A percentile compares a stretch with the other conserved stretches of the same genome.
Evolutionary conservation across 2,888 invertebrate species (phyloP).

Genomic region (Euzophera pinguis): DNA sequence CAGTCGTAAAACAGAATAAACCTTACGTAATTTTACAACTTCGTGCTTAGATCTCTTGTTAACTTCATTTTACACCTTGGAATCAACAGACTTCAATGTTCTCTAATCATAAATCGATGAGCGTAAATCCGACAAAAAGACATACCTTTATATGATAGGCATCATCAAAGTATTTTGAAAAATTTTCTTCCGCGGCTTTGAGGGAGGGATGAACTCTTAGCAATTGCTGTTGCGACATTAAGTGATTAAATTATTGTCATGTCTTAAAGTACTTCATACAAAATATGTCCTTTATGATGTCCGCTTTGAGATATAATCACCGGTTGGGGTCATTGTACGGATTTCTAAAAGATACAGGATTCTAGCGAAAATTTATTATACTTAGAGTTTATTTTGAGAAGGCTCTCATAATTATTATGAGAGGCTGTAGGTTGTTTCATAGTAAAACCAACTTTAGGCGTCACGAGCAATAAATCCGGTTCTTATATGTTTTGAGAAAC

Average conservation of each 20-base stretch:
- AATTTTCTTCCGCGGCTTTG: neutral
- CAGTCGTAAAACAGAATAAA: constrained; percentile 19
- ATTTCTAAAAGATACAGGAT: constrained; percentile 32
- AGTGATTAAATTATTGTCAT: constrained; percentile 33
- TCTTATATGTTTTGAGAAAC: constrained; percentile 3
- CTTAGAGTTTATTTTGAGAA: constrained; percentile 29
- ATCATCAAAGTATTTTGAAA: neutral
- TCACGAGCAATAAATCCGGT: constrained; percentile 11
- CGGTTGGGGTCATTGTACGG: constrained; percentile 41
- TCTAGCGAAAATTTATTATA: constrained; percentile 30
- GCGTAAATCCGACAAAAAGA: neutral
- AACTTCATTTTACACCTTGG: neutral
- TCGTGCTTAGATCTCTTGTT: neutral
- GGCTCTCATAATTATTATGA: constrained; percentile 26
- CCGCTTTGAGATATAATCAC: constrained; percentile 48
- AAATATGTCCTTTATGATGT: constrained; percentile 41
- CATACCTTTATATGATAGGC: neutral
- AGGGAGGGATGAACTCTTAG: neutral
- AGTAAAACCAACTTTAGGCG: constrained; percentile 15
- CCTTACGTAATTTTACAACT: constrained; percentile 8
- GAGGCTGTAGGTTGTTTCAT: constrained; percentile 17
- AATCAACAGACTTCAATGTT: neutral
- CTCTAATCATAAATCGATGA: neutral
- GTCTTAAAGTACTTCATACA: constrained; percentile 35
- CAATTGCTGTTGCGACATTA: constrained; percentile 6